Conservation (phyloP, 1,140 invertebrate species). For the Lasaia peninsularis region DNA sequence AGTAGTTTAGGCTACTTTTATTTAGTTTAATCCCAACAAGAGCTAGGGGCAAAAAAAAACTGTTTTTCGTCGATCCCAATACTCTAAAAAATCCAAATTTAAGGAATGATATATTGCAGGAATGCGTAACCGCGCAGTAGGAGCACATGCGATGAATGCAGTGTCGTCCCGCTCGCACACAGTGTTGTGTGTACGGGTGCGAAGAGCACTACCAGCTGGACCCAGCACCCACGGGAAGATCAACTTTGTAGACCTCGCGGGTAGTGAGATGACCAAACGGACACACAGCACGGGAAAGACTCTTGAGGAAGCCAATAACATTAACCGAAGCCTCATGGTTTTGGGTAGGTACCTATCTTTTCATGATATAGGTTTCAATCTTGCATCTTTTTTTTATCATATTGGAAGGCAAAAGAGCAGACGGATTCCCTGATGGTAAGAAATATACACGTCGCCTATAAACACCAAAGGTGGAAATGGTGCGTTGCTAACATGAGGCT, state of each 20-base stretch:
- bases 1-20: too few species aligned
- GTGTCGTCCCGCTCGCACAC: constrained; percentile 97
- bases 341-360: constrained; percentile 79
- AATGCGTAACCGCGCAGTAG: constrained; percentile 90
- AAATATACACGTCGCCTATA: too few species aligned
- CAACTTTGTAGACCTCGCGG: constrained; percentile 96
- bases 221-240: constrained; percentile 92
- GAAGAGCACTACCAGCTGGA: constrained; percentile 91
- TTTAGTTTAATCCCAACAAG: too few species aligned
- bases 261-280: constrained; percentile 95
- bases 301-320: constrained; percentile 95
- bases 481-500: too few species aligned
- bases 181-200: constrained; percentile 92
- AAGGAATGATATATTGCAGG: constrained; percentile 79
- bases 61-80: too few species aligned
- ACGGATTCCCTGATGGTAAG: background rate
- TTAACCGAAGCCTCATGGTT: constrained; percentile 97
- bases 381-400: too few species aligned
- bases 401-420: background rate
- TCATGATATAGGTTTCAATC: too few species aligned
- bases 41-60: too few species aligned
- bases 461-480: too few species aligned
- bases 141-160: constrained; percentile 96
- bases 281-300: constrained; percentile 95
- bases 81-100: too few species aligned